Evolutionary conservation across 2,888 invertebrate genomes (phyloP).

Genomic region (Melipona beecheii): DNA sequence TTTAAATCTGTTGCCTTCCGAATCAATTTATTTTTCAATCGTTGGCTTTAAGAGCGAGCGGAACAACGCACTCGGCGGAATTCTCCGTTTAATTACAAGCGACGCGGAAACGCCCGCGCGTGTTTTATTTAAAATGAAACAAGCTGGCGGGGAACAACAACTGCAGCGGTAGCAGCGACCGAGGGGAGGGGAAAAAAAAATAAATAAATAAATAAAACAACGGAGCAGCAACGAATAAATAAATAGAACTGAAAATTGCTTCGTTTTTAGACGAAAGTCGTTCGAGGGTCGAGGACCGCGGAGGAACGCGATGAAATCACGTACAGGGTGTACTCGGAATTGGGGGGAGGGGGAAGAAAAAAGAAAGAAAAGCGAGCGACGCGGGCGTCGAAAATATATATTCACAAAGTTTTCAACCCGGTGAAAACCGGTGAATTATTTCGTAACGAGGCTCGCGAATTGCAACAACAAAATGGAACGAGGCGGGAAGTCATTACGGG

Average conservation of each 20-base stretch:
- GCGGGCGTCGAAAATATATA: conserved; percentile 32
- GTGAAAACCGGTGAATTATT: conserved; percentile 31
- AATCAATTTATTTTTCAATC: conserved; percentile 57
- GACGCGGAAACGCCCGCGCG: conserved; percentile 28
- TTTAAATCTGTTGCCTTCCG: conserved; percentile 42
- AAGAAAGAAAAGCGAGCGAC: neutral
- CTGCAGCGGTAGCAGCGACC: neutral
- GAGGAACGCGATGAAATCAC: neutral
- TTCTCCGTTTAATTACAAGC: conserved; percentile 51
- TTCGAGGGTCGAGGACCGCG: neutral
- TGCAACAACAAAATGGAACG: conserved; percentile 42
- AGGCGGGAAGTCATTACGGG: conserved; percentile 47
- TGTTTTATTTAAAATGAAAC: conserved; percentile 29
- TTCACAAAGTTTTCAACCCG: conserved; percentile 28
- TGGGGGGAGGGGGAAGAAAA: neutral
- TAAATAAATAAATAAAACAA: no score
- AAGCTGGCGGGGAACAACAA: neutral
- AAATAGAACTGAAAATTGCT: conserved; percentile 35
- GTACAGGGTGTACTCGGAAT: no score
- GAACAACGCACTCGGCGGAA: conserved; percentile 35
- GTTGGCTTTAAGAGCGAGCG: conserved; percentile 22
- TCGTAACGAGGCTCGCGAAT: conserved; percentile 35
- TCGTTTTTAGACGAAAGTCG: conserved; percentile 16
- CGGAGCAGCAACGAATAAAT: conserved; percentile 27
- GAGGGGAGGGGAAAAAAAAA: neutral